phyloP scores from a whole-genome alignment of 2,888 invertebrate genomes.

The Neoscelio sp. region DNA sequence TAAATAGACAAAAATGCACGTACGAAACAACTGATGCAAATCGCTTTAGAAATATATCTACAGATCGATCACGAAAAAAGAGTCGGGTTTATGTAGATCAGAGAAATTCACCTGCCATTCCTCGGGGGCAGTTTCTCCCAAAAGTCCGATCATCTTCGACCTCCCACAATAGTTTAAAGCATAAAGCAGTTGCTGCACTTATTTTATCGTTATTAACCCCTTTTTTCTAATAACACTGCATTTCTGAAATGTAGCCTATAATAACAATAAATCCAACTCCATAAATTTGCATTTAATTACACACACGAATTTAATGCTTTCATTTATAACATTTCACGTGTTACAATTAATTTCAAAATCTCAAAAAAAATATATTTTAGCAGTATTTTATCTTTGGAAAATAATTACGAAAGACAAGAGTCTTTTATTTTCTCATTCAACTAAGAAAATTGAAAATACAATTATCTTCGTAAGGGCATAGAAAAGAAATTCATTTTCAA shows the following conservation, averaged over 20 bases:
- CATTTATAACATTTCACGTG: too few species aligned
- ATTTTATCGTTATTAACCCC: constrained; percentile 52
- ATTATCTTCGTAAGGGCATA: constrained; percentile 57
- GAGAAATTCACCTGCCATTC: constrained; percentile 60
- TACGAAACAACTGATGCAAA: constrained; percentile 42
- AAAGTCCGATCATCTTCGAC: constrained; percentile 54
- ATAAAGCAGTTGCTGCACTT: constrained; percentile 48
- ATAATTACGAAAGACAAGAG: constrained; percentile 30
- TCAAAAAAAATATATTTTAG: too few species aligned
- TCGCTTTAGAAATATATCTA: constrained; percentile 45
- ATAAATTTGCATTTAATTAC: constrained; percentile 62
- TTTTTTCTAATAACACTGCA: constrained; percentile 42
- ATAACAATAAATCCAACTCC: constrained; percentile 45
- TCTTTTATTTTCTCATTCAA: constrained; percentile 55
- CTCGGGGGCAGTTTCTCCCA: constrained; percentile 49
- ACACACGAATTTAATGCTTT: constrained; percentile 20
- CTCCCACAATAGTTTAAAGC: constrained; percentile 59
- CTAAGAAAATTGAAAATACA: constrained; percentile 61
- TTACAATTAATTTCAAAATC: too few species aligned
- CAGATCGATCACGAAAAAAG: constrained; percentile 51
- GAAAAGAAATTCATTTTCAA: constrained; percentile 65
- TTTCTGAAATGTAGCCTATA: constrained; percentile 49
- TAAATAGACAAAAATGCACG: constrained; percentile 45
- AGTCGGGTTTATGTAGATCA: constrained; percentile 54
- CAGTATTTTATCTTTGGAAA: too few species aligned